Conservation (phyloP, 2,113 vertebrate genomes). For the Hippolais icterina region DNA sequence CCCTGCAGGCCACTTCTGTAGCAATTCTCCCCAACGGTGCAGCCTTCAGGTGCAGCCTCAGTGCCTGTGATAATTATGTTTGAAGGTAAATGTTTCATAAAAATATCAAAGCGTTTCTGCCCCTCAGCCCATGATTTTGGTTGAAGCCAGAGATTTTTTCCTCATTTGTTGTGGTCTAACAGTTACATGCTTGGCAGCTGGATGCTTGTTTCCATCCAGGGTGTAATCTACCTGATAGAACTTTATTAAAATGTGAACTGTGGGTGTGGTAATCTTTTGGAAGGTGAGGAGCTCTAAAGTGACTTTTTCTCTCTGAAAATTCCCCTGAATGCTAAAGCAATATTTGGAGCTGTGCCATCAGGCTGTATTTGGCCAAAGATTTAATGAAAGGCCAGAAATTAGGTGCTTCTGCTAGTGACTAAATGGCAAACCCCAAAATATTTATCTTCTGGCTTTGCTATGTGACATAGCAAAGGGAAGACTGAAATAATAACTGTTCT, state of each 20-base stretch:
- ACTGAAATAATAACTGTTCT: neutral
- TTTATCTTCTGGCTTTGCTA: neutral
- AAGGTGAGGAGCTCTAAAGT: neutral
- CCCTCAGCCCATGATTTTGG: neutral
- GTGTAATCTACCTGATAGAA: neutral
- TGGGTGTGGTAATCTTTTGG: neutral
- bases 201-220: neutral
- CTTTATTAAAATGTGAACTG: neutral
- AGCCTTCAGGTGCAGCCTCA: neutral
- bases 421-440: neutral
- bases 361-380: neutral
- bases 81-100: slow-evolving; percentile 39
- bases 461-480: neutral
- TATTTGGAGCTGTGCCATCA: neutral
- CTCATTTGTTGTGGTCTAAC: slow-evolving; percentile 16
- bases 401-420: neutral
- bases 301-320: neutral
- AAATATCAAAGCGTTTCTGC: slow-evolving; percentile 7
- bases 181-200: neutral
- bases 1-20: neutral
- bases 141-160: neutral
- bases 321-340: neutral
- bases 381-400: neutral
- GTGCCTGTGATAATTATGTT: neutral
- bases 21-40: neutral